Evolutionary conservation across 1,140 invertebrate species (phyloP).

Genomic region (Hylaeus volcanicus): DNA sequence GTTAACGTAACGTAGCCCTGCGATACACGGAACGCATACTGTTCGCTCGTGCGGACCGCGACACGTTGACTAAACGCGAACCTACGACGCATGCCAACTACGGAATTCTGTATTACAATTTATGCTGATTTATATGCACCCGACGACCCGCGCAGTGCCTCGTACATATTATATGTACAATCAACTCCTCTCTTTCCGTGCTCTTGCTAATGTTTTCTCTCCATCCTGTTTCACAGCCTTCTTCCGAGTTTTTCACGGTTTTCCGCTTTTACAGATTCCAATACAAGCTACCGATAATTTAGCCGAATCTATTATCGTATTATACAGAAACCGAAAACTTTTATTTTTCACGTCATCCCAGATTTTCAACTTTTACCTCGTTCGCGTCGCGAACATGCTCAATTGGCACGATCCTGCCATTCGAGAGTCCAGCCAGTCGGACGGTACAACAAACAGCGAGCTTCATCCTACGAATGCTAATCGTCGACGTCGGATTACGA

Average conservation of each 20-base stretch:
- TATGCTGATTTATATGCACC: constrained; percentile 78
- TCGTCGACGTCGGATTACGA: constrained; percentile 23
- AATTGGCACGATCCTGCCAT: constrained; percentile 40
- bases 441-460: constrained; percentile 46
- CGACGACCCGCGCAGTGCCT: constrained; percentile 36
- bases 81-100: constrained; percentile 66
- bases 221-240: background rate
- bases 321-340: background rate
- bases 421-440: constrained; percentile 18
- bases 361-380: background rate
- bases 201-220: background rate
- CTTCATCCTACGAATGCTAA: constrained; percentile 55
- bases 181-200: constrained; percentile 13
- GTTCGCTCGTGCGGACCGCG: background rate
- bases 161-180: constrained; percentile 26
- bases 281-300: too few species aligned
- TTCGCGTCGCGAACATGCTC: background rate
- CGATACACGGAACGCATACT: too few species aligned
- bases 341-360: background rate
- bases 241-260: background rate
- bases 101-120: constrained; percentile 75
- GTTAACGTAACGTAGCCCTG: too few species aligned
- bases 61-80: constrained; percentile 47
- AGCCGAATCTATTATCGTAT: too few species aligned
- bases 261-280: too few species aligned